Base-by-base conservation (phyloP, 2,888 invertebrate genomes). In the Hirtodrosophila cameraria region DNA sequence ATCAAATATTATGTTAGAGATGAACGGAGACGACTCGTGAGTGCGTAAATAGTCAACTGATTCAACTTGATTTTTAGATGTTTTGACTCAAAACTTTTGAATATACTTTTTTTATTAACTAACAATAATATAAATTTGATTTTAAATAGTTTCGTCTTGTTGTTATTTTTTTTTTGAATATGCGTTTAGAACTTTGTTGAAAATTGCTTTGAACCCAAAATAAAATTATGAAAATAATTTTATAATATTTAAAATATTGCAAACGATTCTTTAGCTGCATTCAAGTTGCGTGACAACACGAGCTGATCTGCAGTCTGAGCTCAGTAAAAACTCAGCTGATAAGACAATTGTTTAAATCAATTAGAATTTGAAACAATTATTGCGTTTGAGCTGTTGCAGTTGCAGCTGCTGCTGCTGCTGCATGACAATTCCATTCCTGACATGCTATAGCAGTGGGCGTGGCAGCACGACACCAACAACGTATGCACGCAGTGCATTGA, bases 401-500 rank as follows among this genome's bases (percentile, higher is more conserved):
- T 16, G 9, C 39, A 31, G 16, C 28, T 31, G 38, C 16, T 28
- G 46, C 7, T 30, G 39, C 39, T 36, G 35, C 23, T 57, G 61
- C 59, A 30, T 42, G 59, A 48, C 38, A 45, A 57, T 59, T 39
- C 15, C 54, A 28, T n/a, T n/a, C n/a, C 6, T 18, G 8, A 38
- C 11, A 33, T 54, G 27, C 41, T 7, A 7, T 11, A 62, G 46
- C 50, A 39, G 66, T 42, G 62, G 69, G 83, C 66, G 72, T 63
- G 76, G 63, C 58, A 55, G 57, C 57, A 39, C 35, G 13, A 15
- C 33, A 16, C 36, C 11, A 58, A 53, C 20, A 41, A 60, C 18
- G 31, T 13, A 12, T 15, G 8, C 12, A 31, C 42, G 18, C 16
- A 58, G 79, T 76, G 52, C 83, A 75, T 70, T 73, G 82, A 81